Percentiles rank a stretch among this genome's conserved stretches.
phyloP scores from a whole-genome alignment of 2,888 invertebrate species.

The Cataglyphis altisquamis region DNA sequence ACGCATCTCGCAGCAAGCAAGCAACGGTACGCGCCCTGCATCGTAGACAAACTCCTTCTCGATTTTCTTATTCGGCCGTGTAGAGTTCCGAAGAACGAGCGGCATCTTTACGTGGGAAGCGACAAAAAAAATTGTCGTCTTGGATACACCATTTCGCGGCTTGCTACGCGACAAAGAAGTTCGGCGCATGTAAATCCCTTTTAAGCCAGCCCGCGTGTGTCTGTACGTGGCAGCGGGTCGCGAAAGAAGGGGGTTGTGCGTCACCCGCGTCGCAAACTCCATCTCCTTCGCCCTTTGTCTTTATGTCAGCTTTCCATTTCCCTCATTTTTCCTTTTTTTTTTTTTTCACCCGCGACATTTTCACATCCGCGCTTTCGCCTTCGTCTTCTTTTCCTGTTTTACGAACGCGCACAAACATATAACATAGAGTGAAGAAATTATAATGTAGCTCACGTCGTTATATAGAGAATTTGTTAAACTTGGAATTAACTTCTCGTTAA shows the following conservation, averaged over 20 bases:
- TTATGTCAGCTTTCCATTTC: conserved; percentile 1
- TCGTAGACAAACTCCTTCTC: background rate
- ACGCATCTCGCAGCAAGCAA: background rate
- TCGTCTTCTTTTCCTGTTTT: background rate
- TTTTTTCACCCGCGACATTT: background rate
- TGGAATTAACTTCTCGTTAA: background rate
- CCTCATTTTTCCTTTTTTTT: background rate
- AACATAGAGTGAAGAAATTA: background rate
- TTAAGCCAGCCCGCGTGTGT: conserved; percentile 49
- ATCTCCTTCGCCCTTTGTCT: conserved; percentile 48
- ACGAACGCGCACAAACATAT: background rate
- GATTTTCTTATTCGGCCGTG: background rate
- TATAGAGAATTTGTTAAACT: background rate
- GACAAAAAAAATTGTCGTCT: conserved; percentile 32
- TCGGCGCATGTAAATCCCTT: conserved; percentile 57
- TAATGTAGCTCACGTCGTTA: background rate
- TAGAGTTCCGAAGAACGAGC: conserved; percentile 5
- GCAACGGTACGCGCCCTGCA: background rate
- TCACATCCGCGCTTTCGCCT: background rate
- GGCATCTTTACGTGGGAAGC: conserved; percentile 11
- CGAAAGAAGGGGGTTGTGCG: conserved; percentile 35
- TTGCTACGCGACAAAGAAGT: conserved; percentile 56
- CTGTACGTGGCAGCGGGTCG: conserved; percentile 49
- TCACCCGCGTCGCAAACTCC: conserved; percentile 30
- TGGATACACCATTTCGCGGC: conserved; percentile 44